Base-by-base conservation (phyloP, 2,797 vertebrate genomes). In the Siniperca scherzeri region DNA sequence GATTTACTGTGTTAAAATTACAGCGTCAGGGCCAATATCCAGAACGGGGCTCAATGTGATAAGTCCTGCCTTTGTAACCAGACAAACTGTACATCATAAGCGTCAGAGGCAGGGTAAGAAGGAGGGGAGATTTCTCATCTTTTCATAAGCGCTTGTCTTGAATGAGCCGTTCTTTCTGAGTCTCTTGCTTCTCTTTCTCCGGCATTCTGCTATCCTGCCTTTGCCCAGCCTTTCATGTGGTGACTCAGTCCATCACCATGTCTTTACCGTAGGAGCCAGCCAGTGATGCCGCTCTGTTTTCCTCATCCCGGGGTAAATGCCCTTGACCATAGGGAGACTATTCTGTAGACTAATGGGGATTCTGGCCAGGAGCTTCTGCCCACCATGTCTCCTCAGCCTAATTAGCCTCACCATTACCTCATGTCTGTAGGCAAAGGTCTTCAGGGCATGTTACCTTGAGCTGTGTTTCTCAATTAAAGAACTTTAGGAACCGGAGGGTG, bases 401-500 rank as follows among this genome's bases (percentile, higher is more conserved):
- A 93, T 90, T 89, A 90, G 87, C 74, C 69, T 75, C 70, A 70
- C 52, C 85, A 94, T 95, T 93, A 95, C 93, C 93, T 95, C 92
- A 95, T 89, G 94, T 94, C 94, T 94, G 91, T 85, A 89, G 88
- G 85, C 88, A 88, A 77, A 91, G 87, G 85, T 88, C 88, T 87
- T 80, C 64, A 22, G 87, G 84, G 70, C 91, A 87, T 44, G 64
- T 91, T 92, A 93, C 93, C 83, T 93, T 91, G 89, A 94, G 88
- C 88, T 89, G 87, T 88, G 77, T 82, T 74, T 75, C 89, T 89
- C 87, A 92, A 91, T 90, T 88, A 91, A 77, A 88, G 71, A 82
- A 84, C 70, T 79, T 80, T 1, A 76, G 40, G 68, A 82, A 50
- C 4, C 2, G 12, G 70, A 6, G 64, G 30, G 53, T 25, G 52